Evolutionary conservation across 2,797 vertebrate species (phyloP).

Genomic region (Austrolebias charrua): DNA sequence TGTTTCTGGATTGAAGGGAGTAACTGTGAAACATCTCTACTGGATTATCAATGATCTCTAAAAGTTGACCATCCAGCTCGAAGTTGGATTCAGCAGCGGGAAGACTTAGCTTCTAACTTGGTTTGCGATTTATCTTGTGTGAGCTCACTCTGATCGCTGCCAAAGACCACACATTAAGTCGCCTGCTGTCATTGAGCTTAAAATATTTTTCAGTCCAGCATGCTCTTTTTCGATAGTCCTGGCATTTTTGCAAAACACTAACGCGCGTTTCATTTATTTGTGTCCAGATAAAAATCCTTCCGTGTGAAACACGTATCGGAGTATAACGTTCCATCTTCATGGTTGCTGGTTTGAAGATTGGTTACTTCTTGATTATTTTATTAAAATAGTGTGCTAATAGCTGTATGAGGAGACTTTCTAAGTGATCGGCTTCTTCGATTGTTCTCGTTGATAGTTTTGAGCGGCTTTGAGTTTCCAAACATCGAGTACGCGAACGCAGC

Average conservation of each 20-base stretch:
- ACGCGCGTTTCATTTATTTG: background rate
- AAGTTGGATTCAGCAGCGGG: conserved; percentile 42
- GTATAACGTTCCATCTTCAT: background rate
- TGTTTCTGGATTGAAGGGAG: too few relatives aligned
- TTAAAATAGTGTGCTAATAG: too few relatives aligned
- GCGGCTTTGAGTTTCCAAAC: background rate
- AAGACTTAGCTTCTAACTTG: background rate
- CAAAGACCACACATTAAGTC: conserved; percentile 74
- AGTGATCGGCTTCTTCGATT: background rate
- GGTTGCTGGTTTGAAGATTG: too few relatives aligned
- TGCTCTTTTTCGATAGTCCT: conserved; percentile 79
- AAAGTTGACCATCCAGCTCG: conserved; percentile 57
- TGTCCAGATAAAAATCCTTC: conserved; percentile 13
- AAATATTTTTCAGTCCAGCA: conserved; percentile 77
- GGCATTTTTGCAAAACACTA: conserved; percentile 57
- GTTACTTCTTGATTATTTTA: too few relatives aligned
- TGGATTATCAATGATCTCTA: conserved; percentile 54
- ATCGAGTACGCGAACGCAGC: background rate
- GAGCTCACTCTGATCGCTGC: background rate
- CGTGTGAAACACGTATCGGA: conserved; percentile 40
- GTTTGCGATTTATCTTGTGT: conserved; percentile 14
- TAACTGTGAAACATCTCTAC: conserved; percentile 52
- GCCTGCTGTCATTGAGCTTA: conserved; percentile 68
- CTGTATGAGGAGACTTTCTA: background rate
- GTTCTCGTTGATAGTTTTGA: background rate